A percentile compares a stretch with the other conserved stretches of the same genome.
phyloP scores from a whole-genome alignment of 2,888 invertebrate genomes.

The Atethmia centrago region DNA sequence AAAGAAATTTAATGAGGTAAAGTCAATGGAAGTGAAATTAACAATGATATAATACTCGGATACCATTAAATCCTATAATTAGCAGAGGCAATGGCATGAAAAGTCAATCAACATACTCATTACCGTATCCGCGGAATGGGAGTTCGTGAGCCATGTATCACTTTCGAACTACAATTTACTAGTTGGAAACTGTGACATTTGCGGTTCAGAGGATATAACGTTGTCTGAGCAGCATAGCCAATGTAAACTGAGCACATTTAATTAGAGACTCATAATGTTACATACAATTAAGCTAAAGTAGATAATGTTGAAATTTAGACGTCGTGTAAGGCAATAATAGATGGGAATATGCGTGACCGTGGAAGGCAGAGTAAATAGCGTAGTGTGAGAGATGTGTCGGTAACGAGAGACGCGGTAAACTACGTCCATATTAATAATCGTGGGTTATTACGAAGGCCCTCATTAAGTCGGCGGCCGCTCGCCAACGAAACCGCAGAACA shows the following conservation, averaged over 20 bases:
- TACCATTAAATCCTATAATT: slow-evolving; percentile 79
- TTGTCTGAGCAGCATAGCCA: slow-evolving; percentile 66
- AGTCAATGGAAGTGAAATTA: slow-evolving; percentile 76
- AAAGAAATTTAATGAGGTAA: slow-evolving; percentile 71
- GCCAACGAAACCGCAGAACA: slow-evolving; percentile 88
- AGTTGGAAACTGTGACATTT: slow-evolving; percentile 78
- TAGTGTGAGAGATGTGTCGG: slow-evolving; percentile 70
- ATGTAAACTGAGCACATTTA: slow-evolving; percentile 70
- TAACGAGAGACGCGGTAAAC: slow-evolving; percentile 82
- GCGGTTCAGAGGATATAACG: slow-evolving; percentile 74
- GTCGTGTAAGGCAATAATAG: slow-evolving; percentile 56
- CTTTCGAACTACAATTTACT: slow-evolving; percentile 83
- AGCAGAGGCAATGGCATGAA: slow-evolving; percentile 76
- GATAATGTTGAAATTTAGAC: slow-evolving; percentile 49
- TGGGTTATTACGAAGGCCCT: slow-evolving; percentile 85
- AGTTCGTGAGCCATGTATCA: slow-evolving; percentile 81
- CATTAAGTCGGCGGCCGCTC: slow-evolving; percentile 85
- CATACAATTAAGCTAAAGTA: slow-evolving; percentile 44
- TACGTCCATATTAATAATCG: slow-evolving; percentile 88
- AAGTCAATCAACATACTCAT: slow-evolving; percentile 80
- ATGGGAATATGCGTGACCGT: slow-evolving; percentile 57
- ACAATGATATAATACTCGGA: slow-evolving; percentile 74
- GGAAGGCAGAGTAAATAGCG: slow-evolving; percentile 73
- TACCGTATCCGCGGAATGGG: slow-evolving; percentile 78
- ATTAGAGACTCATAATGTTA: slow-evolving; percentile 66